Evolutionary conservation across 2,888 invertebrate genomes (phyloP).

Genomic region (Dioctria linearis): DNA sequence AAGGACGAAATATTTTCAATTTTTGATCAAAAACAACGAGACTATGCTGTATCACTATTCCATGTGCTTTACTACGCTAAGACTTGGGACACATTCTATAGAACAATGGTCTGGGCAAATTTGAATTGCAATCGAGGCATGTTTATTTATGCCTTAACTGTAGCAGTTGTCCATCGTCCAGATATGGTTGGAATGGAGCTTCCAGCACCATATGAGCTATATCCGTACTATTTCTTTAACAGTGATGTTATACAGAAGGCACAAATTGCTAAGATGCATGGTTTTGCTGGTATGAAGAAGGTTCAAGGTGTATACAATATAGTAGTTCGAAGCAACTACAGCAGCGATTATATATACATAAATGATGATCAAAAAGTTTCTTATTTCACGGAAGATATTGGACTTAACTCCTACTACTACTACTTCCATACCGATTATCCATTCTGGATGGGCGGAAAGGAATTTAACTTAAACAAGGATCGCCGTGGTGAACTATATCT

Average conservation of each 20-base stretch:
- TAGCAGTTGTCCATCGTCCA: constrained; percentile 74
- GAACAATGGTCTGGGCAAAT: constrained; percentile 78
- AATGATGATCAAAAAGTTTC: constrained; percentile 75
- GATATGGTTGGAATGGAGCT: constrained; percentile 74
- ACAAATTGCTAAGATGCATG: constrained; percentile 71
- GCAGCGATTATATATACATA: constrained; percentile 72
- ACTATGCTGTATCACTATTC: constrained; percentile 74
- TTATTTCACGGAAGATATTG: constrained; percentile 82
- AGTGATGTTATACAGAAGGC: constrained; percentile 72
- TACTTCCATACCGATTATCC: constrained; percentile 77
- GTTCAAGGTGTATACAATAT: constrained; percentile 69
- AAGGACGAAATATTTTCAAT: constrained; percentile 57
- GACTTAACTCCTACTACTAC: constrained; percentile 78
- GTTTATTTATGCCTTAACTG: constrained; percentile 75
- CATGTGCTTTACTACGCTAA: constrained; percentile 78
- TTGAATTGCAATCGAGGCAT: constrained; percentile 74
- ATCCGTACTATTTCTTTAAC: constrained; percentile 77
- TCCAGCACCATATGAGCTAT: constrained; percentile 77
- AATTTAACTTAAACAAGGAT: constrained; percentile 72
- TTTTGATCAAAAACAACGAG: constrained; percentile 55
- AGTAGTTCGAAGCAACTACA: constrained; percentile 75
- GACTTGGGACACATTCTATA: constrained; percentile 79
- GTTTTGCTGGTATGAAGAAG: constrained; percentile 66
- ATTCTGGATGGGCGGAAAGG: constrained; percentile 76
- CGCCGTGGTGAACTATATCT: constrained; percentile 79